These are phyloP conservation scores for Diachasmimorpha longicaudata DNA, from an alignment of 1,140 invertebrate species.

Conservation along the genomic window DNA sequence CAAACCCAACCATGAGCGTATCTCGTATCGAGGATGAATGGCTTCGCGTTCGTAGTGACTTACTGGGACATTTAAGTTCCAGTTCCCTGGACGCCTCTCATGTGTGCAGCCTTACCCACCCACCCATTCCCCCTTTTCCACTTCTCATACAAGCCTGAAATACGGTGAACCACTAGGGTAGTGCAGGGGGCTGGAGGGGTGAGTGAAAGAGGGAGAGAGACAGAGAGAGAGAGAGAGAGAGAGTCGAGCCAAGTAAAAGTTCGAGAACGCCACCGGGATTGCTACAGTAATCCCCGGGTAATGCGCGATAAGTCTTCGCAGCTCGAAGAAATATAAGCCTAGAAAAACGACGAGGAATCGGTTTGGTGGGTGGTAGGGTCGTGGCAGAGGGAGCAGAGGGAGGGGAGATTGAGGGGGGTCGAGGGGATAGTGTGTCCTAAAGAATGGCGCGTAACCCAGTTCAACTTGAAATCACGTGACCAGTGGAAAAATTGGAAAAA, in stretches of 20 bases:
- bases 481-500: background rate
- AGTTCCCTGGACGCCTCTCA: background rate
- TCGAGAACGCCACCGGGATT: conserved; percentile 34
- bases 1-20: background rate
- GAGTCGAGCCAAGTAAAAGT: conserved; percentile 39
- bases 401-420: too few species aligned
- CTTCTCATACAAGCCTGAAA: background rate
- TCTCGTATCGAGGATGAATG: conserved; percentile 20
- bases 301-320: conserved; percentile 41
- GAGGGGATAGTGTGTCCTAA: conserved; percentile 10
- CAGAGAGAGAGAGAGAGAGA: background rate
- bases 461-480: conserved; percentile 4
- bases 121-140: background rate
- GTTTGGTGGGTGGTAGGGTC: too few species aligned
- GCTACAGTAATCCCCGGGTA: conserved; percentile 41
- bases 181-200: background rate
- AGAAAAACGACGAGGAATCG: background rate
- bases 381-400: too few species aligned
- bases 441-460: conserved; percentile 29
- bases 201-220: background rate
- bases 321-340: conserved; percentile 26
- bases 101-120: background rate
- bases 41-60: conserved; percentile 12
- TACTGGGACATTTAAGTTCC: conserved; percentile 20
- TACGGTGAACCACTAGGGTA: too few species aligned